Conservation (phyloP, 2,113 vertebrate genomes). For the Tetrao urogallus region DNA sequence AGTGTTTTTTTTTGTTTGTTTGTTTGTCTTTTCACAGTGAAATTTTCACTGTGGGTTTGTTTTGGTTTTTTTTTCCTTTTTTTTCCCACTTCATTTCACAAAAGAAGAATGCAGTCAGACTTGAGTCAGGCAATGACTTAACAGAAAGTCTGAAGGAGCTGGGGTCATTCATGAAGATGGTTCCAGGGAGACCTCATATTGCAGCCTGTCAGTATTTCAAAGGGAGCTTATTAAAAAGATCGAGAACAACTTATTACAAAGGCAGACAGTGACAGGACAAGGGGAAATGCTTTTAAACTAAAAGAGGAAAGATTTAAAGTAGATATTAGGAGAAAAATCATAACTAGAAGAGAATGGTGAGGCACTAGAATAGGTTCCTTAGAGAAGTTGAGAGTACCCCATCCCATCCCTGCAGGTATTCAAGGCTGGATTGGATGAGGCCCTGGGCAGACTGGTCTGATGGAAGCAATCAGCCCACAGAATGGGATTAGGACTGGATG, state of each 20-base stretch:
- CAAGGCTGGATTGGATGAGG: too few species aligned
- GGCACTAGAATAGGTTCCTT: background rate
- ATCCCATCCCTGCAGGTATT: background rate
- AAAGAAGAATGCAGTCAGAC: slow-evolving; percentile 1
- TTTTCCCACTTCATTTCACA: slow-evolving; percentile 11
- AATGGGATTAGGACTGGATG: background rate
- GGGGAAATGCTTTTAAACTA: background rate
- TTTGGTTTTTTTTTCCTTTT: background rate
- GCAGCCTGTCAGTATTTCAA: background rate
- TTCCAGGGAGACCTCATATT: background rate
- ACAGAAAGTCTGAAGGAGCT: background rate
- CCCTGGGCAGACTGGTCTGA: too few species aligned
- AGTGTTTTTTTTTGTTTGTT: background rate
- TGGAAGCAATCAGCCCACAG: background rate
- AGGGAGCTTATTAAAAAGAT: background rate
- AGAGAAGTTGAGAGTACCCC: background rate
- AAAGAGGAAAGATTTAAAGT: background rate
- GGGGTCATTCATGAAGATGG: background rate
- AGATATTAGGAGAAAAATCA: background rate
- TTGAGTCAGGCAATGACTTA: slow-evolving; percentile 2
- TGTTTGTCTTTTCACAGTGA: slow-evolving; percentile 30
- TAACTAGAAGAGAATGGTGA: background rate
- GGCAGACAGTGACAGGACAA: background rate
- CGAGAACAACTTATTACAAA: background rate
- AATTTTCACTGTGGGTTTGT: background rate